A percentile compares a stretch with the other conserved stretches of the same genome.
Conservation (phyloP, 37 sponge, comb jelly and placozoan species). For the Chondrilla cf. caribensis region DNA sequence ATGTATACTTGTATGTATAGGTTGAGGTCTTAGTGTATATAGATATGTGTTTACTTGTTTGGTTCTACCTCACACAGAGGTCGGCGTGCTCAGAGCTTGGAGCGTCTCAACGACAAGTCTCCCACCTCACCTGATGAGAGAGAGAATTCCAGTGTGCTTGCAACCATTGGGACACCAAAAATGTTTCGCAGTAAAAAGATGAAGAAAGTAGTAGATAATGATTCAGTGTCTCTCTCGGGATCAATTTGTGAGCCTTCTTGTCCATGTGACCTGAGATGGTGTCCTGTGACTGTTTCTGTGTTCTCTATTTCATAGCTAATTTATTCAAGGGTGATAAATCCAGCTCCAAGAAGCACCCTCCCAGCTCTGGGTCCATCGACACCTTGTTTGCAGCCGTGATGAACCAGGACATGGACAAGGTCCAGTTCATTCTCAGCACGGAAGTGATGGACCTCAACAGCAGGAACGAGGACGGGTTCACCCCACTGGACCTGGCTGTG, state of each 20-base stretch:
- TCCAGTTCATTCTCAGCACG: constrained; percentile 28
- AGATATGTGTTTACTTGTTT: neutral
- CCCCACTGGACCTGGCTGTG: constrained; percentile 64
- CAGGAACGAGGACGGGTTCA: constrained; percentile 53
- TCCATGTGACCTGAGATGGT: no score
- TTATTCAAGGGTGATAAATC: neutral
- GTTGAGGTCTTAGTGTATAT: neutral
- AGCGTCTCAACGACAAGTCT: neutral
- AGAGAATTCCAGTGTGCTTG: neutral
- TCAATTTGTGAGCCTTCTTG: constrained; percentile 23
- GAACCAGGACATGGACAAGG: constrained; percentile 32
- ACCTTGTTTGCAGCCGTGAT: constrained; percentile 33
- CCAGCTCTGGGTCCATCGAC: neutral
- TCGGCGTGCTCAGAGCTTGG: constrained; percentile 15
- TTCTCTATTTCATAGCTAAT: neutral
- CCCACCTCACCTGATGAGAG: no score
- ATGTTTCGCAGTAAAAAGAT: neutral
- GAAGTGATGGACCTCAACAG: constrained; percentile 33
- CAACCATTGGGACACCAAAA: constrained; percentile 16
- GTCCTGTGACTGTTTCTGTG: no score
- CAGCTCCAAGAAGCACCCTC: neutral
- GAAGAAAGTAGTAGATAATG: constrained; percentile 3
- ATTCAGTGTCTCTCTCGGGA: constrained; percentile 4
- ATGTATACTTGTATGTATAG: neutral
- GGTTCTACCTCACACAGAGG: no score